Evolutionary conservation across 2,888 invertebrate genomes (phyloP).

Genomic region (Ectemnius lituratus): DNA sequence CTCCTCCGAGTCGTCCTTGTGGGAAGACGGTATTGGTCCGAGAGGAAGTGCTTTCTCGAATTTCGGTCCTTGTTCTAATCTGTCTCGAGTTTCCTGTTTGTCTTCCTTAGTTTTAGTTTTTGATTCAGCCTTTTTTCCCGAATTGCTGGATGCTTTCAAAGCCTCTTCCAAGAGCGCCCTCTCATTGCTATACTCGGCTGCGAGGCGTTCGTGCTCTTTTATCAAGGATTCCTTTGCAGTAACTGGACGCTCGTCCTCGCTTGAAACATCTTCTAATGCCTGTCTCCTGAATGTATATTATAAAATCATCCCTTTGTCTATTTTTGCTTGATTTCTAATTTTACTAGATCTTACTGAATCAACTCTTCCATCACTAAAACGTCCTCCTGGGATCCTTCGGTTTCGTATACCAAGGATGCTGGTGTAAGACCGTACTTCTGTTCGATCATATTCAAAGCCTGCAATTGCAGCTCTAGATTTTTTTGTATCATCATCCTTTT

Average conservation of each 20-base stretch:
- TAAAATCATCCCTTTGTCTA: background rate
- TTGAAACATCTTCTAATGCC: conserved; percentile 58
- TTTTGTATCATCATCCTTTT: conserved; percentile 95
- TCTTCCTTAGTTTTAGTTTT: conserved; percentile 13
- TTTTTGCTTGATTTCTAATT: background rate
- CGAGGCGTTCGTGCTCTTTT: conserved; percentile 73
- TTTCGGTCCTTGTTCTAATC: conserved; percentile 3
- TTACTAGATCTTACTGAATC: conserved; percentile 78
- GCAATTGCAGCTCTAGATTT: conserved; percentile 93
- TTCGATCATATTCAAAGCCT: conserved; percentile 91
- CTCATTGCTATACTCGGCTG: conserved; percentile 74
- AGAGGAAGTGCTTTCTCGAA: conserved; percentile 32
- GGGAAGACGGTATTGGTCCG: conserved; percentile 41
- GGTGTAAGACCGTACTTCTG: conserved; percentile 86
- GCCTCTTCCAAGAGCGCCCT: conserved; percentile 72
- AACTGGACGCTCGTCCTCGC: conserved; percentile 44
- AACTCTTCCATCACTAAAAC: conserved; percentile 82
- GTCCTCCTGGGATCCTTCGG: conserved; percentile 77
- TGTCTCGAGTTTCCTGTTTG: conserved; percentile 19
- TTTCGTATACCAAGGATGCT: conserved; percentile 79
- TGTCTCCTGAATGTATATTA: conserved; percentile 55
- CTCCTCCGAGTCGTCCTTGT: conserved; percentile 56
- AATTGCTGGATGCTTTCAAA: conserved; percentile 62
- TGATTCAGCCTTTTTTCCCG: conserved; percentile 26
- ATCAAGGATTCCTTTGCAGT: conserved; percentile 38